A percentile compares a stretch with the other conserved stretches of the same genome.
Conservation (phyloP, 2,888 invertebrate genomes). For the Dolomedes plantarius region DNA sequence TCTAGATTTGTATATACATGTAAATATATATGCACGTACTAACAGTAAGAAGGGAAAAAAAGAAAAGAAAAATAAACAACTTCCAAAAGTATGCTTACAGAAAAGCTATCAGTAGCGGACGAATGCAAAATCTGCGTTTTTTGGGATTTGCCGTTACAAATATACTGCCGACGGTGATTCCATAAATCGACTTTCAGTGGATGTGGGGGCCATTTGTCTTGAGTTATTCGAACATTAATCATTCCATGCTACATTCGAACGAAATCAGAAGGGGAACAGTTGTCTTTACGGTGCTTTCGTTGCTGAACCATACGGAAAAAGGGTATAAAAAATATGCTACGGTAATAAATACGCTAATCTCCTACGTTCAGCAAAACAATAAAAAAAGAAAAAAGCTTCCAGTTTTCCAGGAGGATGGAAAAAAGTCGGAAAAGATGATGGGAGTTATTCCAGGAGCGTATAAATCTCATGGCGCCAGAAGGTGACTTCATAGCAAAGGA, state of each 20-base stretch:
- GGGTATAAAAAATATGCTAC: slow-evolving; percentile 59
- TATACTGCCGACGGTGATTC: slow-evolving; percentile 47
- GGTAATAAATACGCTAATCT: slow-evolving; percentile 71
- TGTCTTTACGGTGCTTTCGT: slow-evolving; percentile 58
- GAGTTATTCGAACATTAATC: slow-evolving; percentile 68
- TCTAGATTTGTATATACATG: too few relatives aligned
- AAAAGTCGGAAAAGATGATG: slow-evolving; percentile 41
- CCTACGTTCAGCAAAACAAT: slow-evolving; percentile 66
- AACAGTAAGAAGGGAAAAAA: too few relatives aligned
- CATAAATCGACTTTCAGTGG: slow-evolving; percentile 65
- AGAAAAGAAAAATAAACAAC: too few relatives aligned
- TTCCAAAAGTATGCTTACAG: not conserved
- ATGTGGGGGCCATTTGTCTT: slow-evolving; percentile 56
- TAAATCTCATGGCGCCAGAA: slow-evolving; percentile 66
- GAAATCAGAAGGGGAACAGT: slow-evolving; percentile 58
- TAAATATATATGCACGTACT: too few relatives aligned
- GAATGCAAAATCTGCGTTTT: slow-evolving; percentile 9
- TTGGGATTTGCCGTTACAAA: slow-evolving; percentile 39
- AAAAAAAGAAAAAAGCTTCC: slow-evolving; percentile 48
- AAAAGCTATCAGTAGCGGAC: not conserved
- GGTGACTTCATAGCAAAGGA: slow-evolving; percentile 55
- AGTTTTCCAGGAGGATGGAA: slow-evolving; percentile 30
- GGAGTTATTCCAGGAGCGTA: slow-evolving; percentile 42
- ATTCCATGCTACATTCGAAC: slow-evolving; percentile 44
- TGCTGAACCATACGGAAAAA: slow-evolving; percentile 36